Evolutionary conservation across 1,140 invertebrate genomes (phyloP).

Genomic region (Phymorhynchus buccinoides): DNA sequence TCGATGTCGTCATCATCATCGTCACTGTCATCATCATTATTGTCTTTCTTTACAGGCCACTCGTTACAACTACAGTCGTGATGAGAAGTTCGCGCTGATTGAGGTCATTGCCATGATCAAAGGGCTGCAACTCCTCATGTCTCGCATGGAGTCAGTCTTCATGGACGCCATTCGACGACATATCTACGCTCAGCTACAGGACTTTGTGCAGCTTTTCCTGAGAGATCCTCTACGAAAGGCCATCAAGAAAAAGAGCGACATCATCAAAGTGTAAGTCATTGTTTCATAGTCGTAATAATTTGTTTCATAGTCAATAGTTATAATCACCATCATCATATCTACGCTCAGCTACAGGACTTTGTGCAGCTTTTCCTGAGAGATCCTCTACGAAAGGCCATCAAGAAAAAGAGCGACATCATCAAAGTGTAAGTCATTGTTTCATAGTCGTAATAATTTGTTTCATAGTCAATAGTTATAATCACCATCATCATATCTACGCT

Average conservation of each 20-base stretch:
- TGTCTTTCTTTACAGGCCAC: constrained; percentile 81
- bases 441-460: too few relatives aligned
- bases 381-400: constrained; percentile 95
- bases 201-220: constrained; percentile 93
- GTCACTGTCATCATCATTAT: too few relatives aligned
- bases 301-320: too few relatives aligned
- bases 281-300: too few relatives aligned
- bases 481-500: constrained; percentile 97
- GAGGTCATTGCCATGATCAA: constrained; percentile 99
- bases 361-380: constrained; percentile 92
- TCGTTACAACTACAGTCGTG: constrained; percentile 96
- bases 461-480: too few relatives aligned
- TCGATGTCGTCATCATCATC: too few relatives aligned
- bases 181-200: constrained; percentile 97
- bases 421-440: constrained; percentile 78
- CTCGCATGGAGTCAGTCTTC: constrained; percentile 97
- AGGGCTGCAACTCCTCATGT: constrained; percentile 96
- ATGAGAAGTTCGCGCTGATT: constrained; percentile 98
- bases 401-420: constrained; percentile 98
- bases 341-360: constrained; percentile 98
- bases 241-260: constrained; percentile 98
- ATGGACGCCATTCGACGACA: constrained; percentile 94
- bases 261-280: constrained; percentile 85
- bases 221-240: constrained; percentile 95
- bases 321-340: too few relatives aligned